Percentiles rank a stretch among this genome's conserved stretches.
Evolutionary conservation across 2,113 vertebrate genomes (phyloP).

Genomic region (Trogon surrucura): DNA sequence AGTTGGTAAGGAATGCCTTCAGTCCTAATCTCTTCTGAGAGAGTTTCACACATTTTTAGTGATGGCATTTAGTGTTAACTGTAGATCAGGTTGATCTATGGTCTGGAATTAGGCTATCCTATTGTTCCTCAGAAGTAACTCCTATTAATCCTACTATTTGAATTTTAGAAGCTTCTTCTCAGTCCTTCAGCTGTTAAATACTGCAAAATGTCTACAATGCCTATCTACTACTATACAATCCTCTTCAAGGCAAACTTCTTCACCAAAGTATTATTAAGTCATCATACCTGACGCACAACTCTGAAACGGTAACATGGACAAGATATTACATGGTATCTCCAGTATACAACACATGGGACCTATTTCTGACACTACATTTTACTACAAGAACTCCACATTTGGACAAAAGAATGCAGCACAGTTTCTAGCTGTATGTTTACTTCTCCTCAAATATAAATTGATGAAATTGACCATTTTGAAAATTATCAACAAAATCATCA

Average conservation of each 20-base stretch:
- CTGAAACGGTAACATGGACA: neutral
- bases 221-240: neutral
- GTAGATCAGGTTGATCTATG: neutral
- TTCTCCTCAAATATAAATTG: neutral
- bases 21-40: neutral
- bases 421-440: neutral
- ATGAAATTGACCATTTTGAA: neutral
- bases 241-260: neutral
- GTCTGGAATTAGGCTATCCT: neutral
- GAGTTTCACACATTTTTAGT: neutral
- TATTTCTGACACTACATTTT: neutral
- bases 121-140: neutral
- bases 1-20: neutral
- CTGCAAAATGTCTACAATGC: neutral
- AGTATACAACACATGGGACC: neutral
- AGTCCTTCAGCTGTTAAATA: neutral
- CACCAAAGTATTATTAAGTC: neutral
- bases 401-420: neutral
- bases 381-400: neutral
- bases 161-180: neutral
- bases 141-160: neutral
- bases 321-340: neutral
- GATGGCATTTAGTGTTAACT: neutral
- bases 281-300: neutral
- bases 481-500: neutral